These are phyloP conservation scores for Lepidochrysops patricia DNA, from an alignment of 2,888 invertebrate genomes.

Conservation along the genomic window DNA sequence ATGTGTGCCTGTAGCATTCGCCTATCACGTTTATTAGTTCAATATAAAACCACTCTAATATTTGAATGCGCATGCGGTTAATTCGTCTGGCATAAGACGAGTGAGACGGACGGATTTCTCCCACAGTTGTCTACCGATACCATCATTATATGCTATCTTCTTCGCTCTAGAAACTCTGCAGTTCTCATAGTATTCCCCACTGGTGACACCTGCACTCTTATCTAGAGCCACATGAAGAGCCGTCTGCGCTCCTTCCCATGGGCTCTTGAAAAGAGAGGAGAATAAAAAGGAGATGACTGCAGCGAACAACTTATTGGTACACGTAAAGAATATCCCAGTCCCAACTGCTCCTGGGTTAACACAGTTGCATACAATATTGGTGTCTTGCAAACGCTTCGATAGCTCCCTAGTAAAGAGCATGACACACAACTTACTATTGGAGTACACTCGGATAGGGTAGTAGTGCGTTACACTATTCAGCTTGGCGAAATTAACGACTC, in stretches of 20 bases:
- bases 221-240: slow-evolving; percentile 82
- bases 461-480: slow-evolving; percentile 74
- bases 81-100: slow-evolving; percentile 77
- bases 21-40: background rate
- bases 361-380: slow-evolving; percentile 83
- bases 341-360: slow-evolving; percentile 90
- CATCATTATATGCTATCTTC: slow-evolving; percentile 76
- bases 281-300: slow-evolving; percentile 75
- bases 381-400: slow-evolving; percentile 75
- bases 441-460: slow-evolving; percentile 69
- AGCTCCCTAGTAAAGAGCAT: slow-evolving; percentile 83
- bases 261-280: slow-evolving; percentile 81
- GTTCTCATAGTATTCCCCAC: slow-evolving; percentile 86
- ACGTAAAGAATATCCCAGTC: slow-evolving; percentile 83
- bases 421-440: slow-evolving; percentile 81
- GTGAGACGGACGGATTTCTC: slow-evolving; percentile 82
- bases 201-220: slow-evolving; percentile 78
- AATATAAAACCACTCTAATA: background rate
- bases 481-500: slow-evolving; percentile 79
- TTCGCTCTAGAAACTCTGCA: slow-evolving; percentile 77
- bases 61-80: slow-evolving; percentile 64
- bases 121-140: slow-evolving; percentile 84
- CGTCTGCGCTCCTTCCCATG: slow-evolving; percentile 88
- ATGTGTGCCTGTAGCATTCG: too few species aligned
- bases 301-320: slow-evolving; percentile 57